phyloP scores from a whole-genome alignment of 1,140 invertebrate genomes.

The Magallana gigas region DNA sequence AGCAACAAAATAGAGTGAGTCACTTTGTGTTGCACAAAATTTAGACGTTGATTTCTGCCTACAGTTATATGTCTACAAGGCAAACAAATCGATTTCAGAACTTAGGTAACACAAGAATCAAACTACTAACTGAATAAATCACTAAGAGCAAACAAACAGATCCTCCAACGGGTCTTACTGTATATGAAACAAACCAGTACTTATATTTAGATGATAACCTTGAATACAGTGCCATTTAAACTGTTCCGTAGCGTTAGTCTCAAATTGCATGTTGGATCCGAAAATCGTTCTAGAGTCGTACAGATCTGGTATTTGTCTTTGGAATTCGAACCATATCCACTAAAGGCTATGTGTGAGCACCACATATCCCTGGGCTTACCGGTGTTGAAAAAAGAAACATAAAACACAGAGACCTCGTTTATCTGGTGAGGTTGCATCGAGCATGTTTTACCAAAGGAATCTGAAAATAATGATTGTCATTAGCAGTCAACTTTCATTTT shows the following conservation, averaged over 20 bases:
- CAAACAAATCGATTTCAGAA: no score
- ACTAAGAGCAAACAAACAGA: no score
- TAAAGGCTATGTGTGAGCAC: slow-evolving; percentile 4
- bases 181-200: no score
- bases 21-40: background rate
- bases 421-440: background rate
- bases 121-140: no score
- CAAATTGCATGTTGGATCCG: background rate
- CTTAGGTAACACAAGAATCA: no score
- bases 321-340: background rate
- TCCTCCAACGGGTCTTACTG: no score
- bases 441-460: background rate
- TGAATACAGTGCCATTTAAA: background rate
- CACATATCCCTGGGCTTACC: background rate
- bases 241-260: background rate
- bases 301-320: slow-evolving; percentile 11
- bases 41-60: background rate
- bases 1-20: background rate
- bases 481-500: no score
- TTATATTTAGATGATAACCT: background rate
- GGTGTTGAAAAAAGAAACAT: background rate
- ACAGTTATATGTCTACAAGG: background rate
- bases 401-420: background rate
- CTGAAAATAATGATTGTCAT: background rate
- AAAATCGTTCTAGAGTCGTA: background rate